Percentiles rank a stretch among this genome's conserved stretches.
These are phyloP conservation scores for Aleiodes testaceus DNA, from an alignment of 2,888 invertebrate species.

Conservation along the genomic window DNA sequence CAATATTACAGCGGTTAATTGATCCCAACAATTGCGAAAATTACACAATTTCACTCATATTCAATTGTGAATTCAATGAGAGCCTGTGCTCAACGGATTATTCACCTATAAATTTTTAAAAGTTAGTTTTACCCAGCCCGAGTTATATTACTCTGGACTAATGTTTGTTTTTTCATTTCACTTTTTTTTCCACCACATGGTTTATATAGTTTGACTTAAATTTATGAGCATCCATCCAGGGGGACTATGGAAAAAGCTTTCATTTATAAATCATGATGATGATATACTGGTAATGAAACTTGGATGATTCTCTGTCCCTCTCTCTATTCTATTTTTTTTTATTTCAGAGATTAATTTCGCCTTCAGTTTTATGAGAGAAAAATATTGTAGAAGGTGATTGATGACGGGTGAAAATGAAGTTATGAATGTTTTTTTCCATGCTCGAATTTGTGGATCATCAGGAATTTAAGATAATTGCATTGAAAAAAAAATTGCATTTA, in stretches of 20 bases:
- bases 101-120: slow-evolving; percentile 6
- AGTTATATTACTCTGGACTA: slow-evolving; percentile 18
- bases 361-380: background rate
- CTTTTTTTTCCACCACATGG: background rate
- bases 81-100: background rate
- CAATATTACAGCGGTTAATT: background rate
- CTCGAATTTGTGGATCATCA: no score
- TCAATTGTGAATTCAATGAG: slow-evolving; percentile 7
- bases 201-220: slow-evolving; percentile 1
- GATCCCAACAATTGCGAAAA: background rate
- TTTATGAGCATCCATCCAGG: slow-evolving; percentile 26
- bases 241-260: slow-evolving; percentile 18
- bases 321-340: background rate
- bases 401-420: no score
- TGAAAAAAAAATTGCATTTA: no score
- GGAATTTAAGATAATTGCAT: no score
- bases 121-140: background rate
- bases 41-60: slow-evolving; percentile 1
- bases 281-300: slow-evolving; percentile 8
- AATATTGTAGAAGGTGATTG: no score
- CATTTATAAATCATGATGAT: slow-evolving; percentile 22
- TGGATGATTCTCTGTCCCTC: background rate
- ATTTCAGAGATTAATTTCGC: background rate
- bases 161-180: no score
- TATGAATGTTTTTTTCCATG: no score